These are phyloP conservation scores for Microchirus variegatus DNA, from an alignment of 2,797 vertebrate species.

Conservation along the genomic window DNA sequence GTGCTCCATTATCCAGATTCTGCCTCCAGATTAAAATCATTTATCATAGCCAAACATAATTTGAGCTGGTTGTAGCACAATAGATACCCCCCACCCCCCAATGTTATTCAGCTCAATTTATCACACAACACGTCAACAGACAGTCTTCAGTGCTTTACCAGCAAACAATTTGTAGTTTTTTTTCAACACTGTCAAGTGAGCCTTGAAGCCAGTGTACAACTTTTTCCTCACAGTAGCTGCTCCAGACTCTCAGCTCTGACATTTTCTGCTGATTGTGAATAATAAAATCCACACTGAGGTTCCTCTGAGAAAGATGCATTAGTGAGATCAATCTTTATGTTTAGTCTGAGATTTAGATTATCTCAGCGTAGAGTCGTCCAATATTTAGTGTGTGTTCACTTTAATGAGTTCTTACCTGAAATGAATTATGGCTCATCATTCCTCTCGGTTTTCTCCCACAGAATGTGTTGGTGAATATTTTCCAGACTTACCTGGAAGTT, in stretches of 20 bases:
- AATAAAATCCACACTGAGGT: conserved; percentile 38
- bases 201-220: background rate
- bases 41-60: conserved; percentile 70
- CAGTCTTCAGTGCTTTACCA: conserved; percentile 32
- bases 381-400: conserved; percentile 1
- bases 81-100: conserved; percentile 37
- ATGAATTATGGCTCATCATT: conserved; percentile 10
- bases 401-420: conserved; percentile 4
- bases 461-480: background rate
- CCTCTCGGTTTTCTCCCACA: conserved; percentile 1
- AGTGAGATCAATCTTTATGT: conserved; percentile 47
- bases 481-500: conserved; percentile 18
- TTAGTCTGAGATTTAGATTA: conserved; percentile 22
- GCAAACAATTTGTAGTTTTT: conserved; percentile 29
- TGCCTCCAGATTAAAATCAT: conserved; percentile 67
- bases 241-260: conserved; percentile 25
- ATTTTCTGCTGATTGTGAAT: conserved; percentile 49
- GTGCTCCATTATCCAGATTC: conserved; percentile 61
- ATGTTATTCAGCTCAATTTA: conserved; percentile 43
- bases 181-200: conserved; percentile 13
- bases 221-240: conserved; percentile 2
- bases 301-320: conserved; percentile 41
- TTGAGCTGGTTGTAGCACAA: conserved; percentile 48
- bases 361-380: background rate
- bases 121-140: conserved; percentile 42